Evolutionary conservation across 2,888 invertebrate species (phyloP).

Genomic region (Carabus problematicus): DNA sequence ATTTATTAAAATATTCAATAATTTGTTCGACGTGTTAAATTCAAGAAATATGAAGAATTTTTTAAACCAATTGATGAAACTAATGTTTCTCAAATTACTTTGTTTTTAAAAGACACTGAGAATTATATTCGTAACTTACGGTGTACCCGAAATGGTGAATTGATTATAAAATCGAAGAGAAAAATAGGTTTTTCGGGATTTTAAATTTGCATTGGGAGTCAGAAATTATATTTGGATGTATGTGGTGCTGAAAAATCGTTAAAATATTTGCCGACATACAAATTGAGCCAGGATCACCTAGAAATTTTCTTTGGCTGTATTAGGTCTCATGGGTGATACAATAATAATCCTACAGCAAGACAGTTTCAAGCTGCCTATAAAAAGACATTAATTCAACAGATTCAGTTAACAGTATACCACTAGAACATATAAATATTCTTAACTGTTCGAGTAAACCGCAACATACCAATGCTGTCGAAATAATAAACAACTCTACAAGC

Average conservation of each 20-base stretch:
- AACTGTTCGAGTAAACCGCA: not conserved
- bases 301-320: too few species aligned
- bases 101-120: not conserved
- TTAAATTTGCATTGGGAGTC: too few species aligned
- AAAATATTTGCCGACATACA: conserved; percentile 41
- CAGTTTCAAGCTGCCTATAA: conserved; percentile 43
- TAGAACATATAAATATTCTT: not conserved
- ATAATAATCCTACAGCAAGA: conserved; percentile 45
- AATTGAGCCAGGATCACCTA: conserved; percentile 45
- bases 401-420: conserved; percentile 2
- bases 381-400: conserved; percentile 38
- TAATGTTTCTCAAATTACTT: not conserved
- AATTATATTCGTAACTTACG: too few species aligned
- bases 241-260: not conserved
- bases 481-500: conserved; percentile 10
- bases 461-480: not conserved
- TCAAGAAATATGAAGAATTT: not conserved
- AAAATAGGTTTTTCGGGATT: too few species aligned
- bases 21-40: conserved; percentile 37
- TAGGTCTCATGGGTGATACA: conserved; percentile 42
- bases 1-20: conserved; percentile 36
- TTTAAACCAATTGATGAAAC: conserved; percentile 7
- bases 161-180: too few species aligned
- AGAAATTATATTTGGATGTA: too few species aligned
- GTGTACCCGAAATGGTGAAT: too few species aligned